Percentiles rank a stretch among this genome's conserved stretches.
Evolutionary conservation across 2,888 invertebrate genomes (phyloP).

Genomic region (Hetaerina titia): DNA sequence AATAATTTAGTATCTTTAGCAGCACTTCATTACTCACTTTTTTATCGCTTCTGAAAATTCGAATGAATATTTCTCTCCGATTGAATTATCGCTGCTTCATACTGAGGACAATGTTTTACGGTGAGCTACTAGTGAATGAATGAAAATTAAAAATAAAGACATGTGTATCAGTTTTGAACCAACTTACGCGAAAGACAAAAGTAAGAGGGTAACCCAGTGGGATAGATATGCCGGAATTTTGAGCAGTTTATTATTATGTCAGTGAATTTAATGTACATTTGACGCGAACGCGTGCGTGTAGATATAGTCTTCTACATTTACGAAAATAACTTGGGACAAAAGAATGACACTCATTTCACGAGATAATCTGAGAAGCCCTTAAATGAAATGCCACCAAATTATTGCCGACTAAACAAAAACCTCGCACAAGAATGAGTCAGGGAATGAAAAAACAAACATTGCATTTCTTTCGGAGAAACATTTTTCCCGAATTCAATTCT

Average conservation of each 20-base stretch:
- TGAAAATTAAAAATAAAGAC: no score
- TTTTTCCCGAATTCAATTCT: constrained; percentile 46
- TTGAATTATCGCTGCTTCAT: no score
- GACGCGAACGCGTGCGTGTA: background rate
- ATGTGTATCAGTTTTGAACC: no score
- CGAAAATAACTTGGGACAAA: background rate
- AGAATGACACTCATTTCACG: background rate
- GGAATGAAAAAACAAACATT: background rate
- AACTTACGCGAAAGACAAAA: background rate
- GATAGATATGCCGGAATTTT: background rate
- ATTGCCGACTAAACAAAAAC: background rate
- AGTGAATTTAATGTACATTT: background rate
- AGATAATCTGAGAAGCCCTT: constrained; percentile 14
- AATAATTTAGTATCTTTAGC: no score
- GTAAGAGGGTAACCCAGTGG: background rate
- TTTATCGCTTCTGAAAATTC: no score
- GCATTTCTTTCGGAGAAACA: constrained; percentile 10
- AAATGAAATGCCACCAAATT: constrained; percentile 22
- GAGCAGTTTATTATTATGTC: background rate
- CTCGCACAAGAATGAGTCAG: background rate
- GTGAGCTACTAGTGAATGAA: no score
- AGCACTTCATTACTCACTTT: no score
- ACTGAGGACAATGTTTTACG: no score
- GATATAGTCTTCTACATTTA: background rate
- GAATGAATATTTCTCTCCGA: no score